These are phyloP conservation scores for Ctenopoma kingsleyae DNA, from an alignment of 2,797 vertebrate species.

Conservation along the genomic window DNA sequence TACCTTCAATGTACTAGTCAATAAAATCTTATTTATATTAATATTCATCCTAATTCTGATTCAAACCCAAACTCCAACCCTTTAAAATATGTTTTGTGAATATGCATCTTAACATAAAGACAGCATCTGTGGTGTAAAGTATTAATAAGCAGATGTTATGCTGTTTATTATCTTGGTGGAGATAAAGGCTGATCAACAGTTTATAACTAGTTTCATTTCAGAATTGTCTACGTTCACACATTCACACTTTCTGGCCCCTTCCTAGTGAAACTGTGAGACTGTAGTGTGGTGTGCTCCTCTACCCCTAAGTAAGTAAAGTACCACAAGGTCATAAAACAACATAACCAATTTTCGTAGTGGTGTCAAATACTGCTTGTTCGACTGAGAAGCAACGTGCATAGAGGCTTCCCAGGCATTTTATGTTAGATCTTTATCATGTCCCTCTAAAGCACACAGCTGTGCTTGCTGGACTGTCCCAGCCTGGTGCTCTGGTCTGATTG, in stretches of 20 bases:
- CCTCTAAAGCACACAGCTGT: constrained; percentile 65
- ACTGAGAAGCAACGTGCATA: constrained; percentile 30
- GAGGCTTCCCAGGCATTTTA: constrained; percentile 52
- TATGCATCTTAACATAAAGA: neutral
- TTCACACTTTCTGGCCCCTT: constrained; percentile 22
- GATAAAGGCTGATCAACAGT: constrained; percentile 14
- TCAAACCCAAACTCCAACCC: too few relatives aligned
- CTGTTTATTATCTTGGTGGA: neutral
- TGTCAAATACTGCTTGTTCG: constrained; percentile 17
- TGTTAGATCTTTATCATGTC: constrained; percentile 66
- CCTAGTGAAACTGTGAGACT: constrained; percentile 22
- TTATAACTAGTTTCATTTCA: constrained; percentile 18
- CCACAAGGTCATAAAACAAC: constrained; percentile 26
- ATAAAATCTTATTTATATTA: neutral
- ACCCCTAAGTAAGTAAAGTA: constrained; percentile 11
- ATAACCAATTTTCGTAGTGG: constrained; percentile 17
- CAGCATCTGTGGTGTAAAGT: neutral
- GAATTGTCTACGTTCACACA: constrained; percentile 2
- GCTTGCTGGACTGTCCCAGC: constrained; percentile 45
- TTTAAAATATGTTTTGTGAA: neutral
- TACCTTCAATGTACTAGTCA: neutral
- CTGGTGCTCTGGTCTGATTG: constrained; percentile 40
- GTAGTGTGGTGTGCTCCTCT: constrained; percentile 33
- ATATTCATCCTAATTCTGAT: neutral
- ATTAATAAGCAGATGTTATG: constrained; percentile 8